phyloP scores from a whole-genome alignment of 2,888 invertebrate genomes.

The Uropetala carovei region DNA sequence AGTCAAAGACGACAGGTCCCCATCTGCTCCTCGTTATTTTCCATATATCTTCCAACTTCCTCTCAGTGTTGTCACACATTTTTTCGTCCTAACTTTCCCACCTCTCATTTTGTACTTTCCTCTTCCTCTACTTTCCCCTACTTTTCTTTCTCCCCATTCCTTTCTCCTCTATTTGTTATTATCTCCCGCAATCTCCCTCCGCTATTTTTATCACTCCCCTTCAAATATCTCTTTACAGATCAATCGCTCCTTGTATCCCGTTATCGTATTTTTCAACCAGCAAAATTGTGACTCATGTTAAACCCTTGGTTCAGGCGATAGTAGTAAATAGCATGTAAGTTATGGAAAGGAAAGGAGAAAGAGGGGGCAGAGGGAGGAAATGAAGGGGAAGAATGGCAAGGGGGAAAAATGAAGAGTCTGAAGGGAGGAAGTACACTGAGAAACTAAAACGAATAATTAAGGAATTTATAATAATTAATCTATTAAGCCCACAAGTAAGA shows the following conservation, averaged over 20 bases:
- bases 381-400: not conserved
- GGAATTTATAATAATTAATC: not conserved
- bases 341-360: not conserved
- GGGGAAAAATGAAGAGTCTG: not conserved
- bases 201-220: no score
- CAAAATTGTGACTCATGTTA: no score
- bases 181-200: not conserved
- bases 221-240: no score
- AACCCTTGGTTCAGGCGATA: no score
- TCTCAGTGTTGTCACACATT: no score
- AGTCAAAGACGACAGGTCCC: no score
- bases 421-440: not conserved
- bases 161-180: not conserved
- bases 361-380: not conserved
- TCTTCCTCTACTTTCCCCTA: not conserved
- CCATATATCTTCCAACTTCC: no score
- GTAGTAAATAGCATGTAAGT: no score
- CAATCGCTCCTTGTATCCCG: no score
- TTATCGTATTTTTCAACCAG: no score
- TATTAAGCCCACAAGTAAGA: not conserved
- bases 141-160: not conserved
- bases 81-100: not conserved
- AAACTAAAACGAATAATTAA: not conserved
- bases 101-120: not conserved
- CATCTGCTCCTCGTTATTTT: no score